phyloP scores from a whole-genome alignment of 2,113 vertebrate species.

The Labeo catla region DNA sequence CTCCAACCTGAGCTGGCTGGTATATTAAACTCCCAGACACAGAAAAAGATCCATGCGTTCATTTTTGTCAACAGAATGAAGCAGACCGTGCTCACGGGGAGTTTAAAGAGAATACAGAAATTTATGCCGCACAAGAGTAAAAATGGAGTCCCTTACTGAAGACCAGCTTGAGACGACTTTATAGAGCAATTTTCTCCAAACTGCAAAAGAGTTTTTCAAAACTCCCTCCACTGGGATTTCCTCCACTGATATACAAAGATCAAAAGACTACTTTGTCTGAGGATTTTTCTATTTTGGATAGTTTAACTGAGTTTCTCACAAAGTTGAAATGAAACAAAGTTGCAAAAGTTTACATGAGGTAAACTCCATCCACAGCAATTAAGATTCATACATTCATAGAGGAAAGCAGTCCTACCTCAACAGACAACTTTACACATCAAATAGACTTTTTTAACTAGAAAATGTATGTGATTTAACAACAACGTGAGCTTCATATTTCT shows the following conservation, averaged over 20 bases:
- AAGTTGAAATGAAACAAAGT: background rate
- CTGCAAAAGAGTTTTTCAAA: background rate
- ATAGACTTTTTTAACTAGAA: too few relatives aligned
- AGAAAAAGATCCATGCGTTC: background rate
- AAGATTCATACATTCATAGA: background rate
- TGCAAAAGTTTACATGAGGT: background rate
- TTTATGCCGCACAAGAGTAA: background rate
- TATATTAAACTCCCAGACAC: conserved; percentile 1
- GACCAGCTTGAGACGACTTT: background rate
- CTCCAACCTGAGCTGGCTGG: background rate
- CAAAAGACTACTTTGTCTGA: background rate
- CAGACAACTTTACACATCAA: background rate
- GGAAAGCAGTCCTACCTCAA: background rate
- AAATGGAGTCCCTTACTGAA: background rate
- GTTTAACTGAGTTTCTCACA: background rate
- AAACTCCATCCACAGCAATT: background rate
- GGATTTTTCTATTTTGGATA: background rate
- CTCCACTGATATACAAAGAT: background rate
- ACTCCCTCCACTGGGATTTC: background rate
- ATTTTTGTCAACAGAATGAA: background rate
- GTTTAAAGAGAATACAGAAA: background rate
- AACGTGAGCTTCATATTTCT: background rate
- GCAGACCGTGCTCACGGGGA: background rate
- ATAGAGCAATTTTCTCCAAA: background rate
- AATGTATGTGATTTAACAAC: background rate